These are phyloP conservation scores for Amorpha juglandis DNA, from an alignment of 2,888 invertebrate species.

Conservation along the genomic window DNA sequence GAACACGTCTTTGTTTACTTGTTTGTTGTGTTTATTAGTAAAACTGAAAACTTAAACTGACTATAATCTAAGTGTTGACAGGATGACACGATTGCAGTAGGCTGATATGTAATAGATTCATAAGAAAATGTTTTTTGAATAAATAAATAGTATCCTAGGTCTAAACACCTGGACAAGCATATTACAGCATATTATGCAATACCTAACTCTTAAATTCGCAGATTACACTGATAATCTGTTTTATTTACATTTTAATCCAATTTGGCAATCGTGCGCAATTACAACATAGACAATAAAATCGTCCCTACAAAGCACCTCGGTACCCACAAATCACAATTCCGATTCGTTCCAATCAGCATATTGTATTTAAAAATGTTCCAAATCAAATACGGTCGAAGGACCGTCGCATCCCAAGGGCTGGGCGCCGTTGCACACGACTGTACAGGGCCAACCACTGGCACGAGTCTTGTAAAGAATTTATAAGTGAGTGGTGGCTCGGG, in stretches of 20 bases:
- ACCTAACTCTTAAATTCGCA: no score
- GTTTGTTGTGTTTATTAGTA: not conserved
- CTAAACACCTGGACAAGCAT: no score
- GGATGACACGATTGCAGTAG: not conserved
- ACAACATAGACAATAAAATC: no score
- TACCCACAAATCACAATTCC: not conserved
- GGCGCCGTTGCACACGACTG: conserved; percentile 57
- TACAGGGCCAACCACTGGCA: conserved; percentile 76
- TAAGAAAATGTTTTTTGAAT: no score
- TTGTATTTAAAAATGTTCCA: conserved; percentile 2
- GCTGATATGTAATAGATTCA: no score
- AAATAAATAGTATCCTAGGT: no score
- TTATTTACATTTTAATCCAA: no score
- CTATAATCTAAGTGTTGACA: not conserved
- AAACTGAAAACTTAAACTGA: not conserved
- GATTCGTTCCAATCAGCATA: not conserved
- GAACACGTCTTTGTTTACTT: conserved; percentile 9
- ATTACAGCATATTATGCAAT: no score
- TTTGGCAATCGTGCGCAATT: no score
- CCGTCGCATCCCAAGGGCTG: conserved; percentile 51
- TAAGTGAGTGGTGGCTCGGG: conserved; percentile 72
- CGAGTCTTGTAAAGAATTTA: conserved; percentile 81
- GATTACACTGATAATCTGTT: no score
- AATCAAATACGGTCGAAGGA: conserved; percentile 31
- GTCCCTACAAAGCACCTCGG: not conserved